Conservation (phyloP, 2,888 invertebrate species). For the Aphrophora alni region DNA sequence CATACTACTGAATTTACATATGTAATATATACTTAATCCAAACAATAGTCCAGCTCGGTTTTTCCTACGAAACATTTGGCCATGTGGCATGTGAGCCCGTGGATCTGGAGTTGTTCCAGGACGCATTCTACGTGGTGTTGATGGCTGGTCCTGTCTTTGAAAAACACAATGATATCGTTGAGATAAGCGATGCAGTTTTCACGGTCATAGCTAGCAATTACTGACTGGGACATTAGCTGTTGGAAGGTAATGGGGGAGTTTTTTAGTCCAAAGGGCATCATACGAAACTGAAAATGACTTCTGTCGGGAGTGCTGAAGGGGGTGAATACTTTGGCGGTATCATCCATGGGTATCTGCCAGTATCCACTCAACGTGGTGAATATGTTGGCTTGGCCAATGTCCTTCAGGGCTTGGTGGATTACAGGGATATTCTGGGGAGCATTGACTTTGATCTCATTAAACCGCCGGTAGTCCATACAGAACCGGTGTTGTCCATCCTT, state of each 20-base stretch:
- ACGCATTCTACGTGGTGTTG: too few species aligned
- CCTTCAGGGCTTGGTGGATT: background rate
- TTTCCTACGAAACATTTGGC: too few species aligned
- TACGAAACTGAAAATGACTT: background rate
- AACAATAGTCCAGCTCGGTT: too few species aligned
- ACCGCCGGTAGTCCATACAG: too few species aligned
- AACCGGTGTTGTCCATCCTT: too few species aligned
- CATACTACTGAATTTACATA: too few species aligned
- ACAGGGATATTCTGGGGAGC: too few species aligned
- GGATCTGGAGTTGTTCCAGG: too few species aligned
- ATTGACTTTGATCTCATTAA: too few species aligned
- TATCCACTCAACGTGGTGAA: background rate
- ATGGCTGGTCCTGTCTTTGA: too few species aligned
- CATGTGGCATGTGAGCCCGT: too few species aligned
- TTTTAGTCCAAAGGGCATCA: background rate
- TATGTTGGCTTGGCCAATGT: background rate
- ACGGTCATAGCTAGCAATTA: background rate
- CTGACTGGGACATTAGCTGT: background rate
- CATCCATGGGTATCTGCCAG: background rate
- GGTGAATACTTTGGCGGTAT: background rate
- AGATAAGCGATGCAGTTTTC: background rate
- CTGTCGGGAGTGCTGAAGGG: background rate
- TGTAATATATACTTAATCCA: too few species aligned
- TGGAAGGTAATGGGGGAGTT: background rate
- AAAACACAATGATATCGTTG: background rate